Base-by-base conservation (phyloP, 2,888 invertebrate genomes). In the Aspidiotus rigidus region DNA sequence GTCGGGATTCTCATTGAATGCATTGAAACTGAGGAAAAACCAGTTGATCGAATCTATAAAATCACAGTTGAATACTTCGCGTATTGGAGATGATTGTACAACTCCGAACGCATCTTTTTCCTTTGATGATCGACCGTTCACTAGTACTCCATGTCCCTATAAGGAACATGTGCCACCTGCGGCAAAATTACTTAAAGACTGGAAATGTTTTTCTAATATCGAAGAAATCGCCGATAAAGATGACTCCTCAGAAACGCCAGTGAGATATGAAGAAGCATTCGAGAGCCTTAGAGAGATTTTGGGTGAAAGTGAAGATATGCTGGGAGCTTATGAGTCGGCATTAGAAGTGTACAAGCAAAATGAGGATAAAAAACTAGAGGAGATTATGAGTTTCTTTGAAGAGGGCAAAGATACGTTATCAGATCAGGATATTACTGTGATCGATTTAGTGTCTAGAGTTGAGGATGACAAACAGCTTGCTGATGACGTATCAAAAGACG, bases 171-270 rank as follows among this genome's bases (percentile, higher is more conserved):
- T 56, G 40, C 66, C 66, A 57, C 44, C 17, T 10, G 69, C 69
- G 7, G 69, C 62, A 7, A 56, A 62, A 44, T 57, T 69, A 55
- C 53, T 69, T 9, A 61, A 61, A 16, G 59, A 69, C 7, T 69
- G 69, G 69, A 69, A 69, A 56, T 49, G 62, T 42, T 62, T 62
- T 16, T 62, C 56, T 55, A 7, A 41, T 1, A 60, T 54, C n/a
- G 56, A 55, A 28, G 16, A 62, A 15, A 55, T 42, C 55, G 16
- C 7, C 3, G 28, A 41, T 40, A 28, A 62, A 17, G 55, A 62
- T 42, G 42, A 56, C 15, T 53, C 10, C 2, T 13, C 15, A 13
- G 42, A 44, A 7, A n/a, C 41, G 16, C 10, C 16, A n/a, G 54
- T n/a, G 7, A 53, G 49, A 1, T 67, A 60, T 13, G 67, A 67